Evolutionary conservation across 2,797 vertebrate species (phyloP), one percentile per base, ranked within the genome.

Genomic region (Poeciliopsis paucimaculata): DNA sequence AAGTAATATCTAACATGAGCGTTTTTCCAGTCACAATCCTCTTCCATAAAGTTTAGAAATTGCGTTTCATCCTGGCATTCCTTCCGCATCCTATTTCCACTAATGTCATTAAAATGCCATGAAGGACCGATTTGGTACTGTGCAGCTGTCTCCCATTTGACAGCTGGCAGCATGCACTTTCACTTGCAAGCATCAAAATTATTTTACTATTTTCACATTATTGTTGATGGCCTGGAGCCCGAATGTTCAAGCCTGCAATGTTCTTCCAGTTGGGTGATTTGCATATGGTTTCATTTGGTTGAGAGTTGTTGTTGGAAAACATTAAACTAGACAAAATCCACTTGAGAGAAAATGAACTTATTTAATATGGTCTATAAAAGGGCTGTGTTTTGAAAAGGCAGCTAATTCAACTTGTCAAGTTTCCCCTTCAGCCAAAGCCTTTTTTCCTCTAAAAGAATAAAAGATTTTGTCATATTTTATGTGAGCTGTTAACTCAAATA

Each of bases 21-120:
- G 77, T 81, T 84, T 84, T 87, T 76, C 13, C 47, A 46, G 51
- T 64, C 41, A 55, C 66, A 28, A 72, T 79, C 16, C 0, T 79
- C 74, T 84, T 77, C 78, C 51, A 85, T 75, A n/a, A 78, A 85
- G 77, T 73, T 72, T 46, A 60, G 72, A 81, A 77, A 85, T 73
- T 62, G 45, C 36, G 75, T 85, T 89, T 93, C 78, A 88, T 89
- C 78, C 80, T 78, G 76, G 79, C 71, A 74, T 87, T 72, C 46
- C 73, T 26, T 89, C 57, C 66, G 76, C 76, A 71, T 75, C 57
- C 68, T 55, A 78, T 85, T 87, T 53, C 84, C 79, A 75, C 82
- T 92, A 90, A 92, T 92, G 89, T 89, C 89, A 86, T 92, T 93
- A 92, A 90, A 85, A 80, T 0, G 16, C 86, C 87, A 89, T 88